These are phyloP conservation scores for Heterodera schachtii DNA, from an alignment of 1,140 invertebrate genomes.

Conservation along the genomic window DNA sequence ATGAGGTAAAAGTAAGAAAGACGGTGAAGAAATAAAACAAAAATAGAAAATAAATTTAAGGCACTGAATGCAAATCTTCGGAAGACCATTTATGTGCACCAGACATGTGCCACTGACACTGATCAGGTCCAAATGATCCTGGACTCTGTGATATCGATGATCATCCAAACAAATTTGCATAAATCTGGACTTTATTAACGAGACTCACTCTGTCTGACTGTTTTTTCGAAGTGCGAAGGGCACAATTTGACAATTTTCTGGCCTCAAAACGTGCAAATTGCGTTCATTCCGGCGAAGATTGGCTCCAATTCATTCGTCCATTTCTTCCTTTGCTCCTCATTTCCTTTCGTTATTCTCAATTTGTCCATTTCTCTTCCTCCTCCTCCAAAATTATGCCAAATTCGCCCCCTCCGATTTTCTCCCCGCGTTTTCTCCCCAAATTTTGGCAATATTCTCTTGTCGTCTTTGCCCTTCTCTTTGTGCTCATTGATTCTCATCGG, in stretches of 20 bases:
- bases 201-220: neutral
- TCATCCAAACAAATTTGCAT: conserved; percentile 56
- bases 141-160: conserved; percentile 57
- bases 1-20: conserved; percentile 70
- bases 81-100: conserved; percentile 69
- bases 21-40: no score
- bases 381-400: neutral
- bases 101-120: conserved; percentile 68
- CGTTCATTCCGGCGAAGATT: neutral
- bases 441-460: neutral
- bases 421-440: neutral
- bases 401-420: neutral
- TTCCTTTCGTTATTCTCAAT: neutral
- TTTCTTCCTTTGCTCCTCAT: neutral
- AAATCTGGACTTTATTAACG: conserved; percentile 53
- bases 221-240: no score
- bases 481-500: neutral
- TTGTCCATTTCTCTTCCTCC: neutral
- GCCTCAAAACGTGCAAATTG: no score
- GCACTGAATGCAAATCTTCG: conserved; percentile 73
- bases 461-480: neutral
- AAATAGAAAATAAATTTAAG: neutral
- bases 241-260: no score
- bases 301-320: neutral
- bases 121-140: conserved; percentile 62